Percentiles rank a stretch among this genome's conserved stretches.
Conservation (phyloP, 2,888 invertebrate genomes). For the Hololepta plana region DNA sequence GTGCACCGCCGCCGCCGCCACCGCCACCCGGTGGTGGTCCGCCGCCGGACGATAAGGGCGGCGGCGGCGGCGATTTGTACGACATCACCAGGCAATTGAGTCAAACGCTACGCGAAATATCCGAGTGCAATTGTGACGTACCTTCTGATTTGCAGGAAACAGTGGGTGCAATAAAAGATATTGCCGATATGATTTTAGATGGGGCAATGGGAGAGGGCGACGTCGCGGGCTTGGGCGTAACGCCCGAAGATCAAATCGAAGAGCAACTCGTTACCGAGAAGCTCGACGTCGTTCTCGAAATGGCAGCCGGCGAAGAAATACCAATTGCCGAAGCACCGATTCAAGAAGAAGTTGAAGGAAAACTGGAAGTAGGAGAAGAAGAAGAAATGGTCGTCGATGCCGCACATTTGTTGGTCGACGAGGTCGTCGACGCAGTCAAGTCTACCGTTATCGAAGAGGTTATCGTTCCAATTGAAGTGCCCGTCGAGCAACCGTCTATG, state of each 20-base stretch:
- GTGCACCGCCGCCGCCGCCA: background rate
- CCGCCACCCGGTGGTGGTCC: background rate
- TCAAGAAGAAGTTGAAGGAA: background rate
- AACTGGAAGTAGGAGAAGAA: background rate
- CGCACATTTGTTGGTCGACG: background rate
- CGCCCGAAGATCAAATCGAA: background rate
- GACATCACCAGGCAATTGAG: no score
- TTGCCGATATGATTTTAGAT: slow-evolving; percentile 18
- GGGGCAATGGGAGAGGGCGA: background rate
- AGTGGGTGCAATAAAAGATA: slow-evolving; percentile 18
- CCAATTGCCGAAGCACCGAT: background rate
- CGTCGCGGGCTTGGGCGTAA: background rate
- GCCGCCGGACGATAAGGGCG: background rate
- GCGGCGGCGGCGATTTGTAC: slow-evolving; percentile 3
- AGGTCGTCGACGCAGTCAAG: background rate
- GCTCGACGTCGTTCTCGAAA: background rate
- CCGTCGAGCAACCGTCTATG: no score
- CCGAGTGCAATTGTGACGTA: no score
- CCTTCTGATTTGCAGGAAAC: slow-evolving; percentile 19
- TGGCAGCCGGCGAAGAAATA: background rate
- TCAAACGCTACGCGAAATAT: no score
- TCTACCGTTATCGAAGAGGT: background rate
- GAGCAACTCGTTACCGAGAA: background rate
- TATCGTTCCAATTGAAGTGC: no score
- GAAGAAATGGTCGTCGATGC: background rate